Base-by-base conservation (phyloP, 1,140 invertebrate species). In the Pissodes strobi region DNA sequence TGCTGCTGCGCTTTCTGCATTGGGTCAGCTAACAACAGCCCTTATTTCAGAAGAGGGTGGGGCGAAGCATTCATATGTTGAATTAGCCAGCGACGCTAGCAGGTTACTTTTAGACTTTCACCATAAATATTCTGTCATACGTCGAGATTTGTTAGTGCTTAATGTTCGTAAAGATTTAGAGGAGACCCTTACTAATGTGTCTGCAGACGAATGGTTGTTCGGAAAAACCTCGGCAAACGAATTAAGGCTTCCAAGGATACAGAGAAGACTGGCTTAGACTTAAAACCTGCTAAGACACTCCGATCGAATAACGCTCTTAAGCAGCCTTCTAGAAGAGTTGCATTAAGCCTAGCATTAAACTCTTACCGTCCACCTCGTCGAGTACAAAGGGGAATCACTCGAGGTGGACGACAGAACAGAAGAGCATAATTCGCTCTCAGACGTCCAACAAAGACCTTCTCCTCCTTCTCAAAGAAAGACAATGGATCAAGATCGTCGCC, bases 181-280 rank as follows among this genome's bases (percentile, higher is more conserved):
- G 23, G 56, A 56, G 4, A 58, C 56, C 13, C 19, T 58, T 5
- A 52, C 19, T 6, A 21, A 13, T 23, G 23, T 17, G 18, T 23
- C 56, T 15, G 8, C 43, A 10, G 56, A 58, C 21, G 56, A 13
- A 15, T 58, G 56, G 56, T 19, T 58, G 9, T 58, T 55, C 22
- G 56, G 56, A 38, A 58, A 48, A 19, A 52, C 6, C 56, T 55
- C 9, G 38, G 37, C 5, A 27, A 56, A 27, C 25, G 53, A 19
- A 25, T 56, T 5, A 56, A 49, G 23, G 38, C 53, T 6, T 43
- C 53, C 23, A 56, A 22, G 38, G 37, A 56, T 17, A 43, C 23
- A 5, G 53, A 45, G 12, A 45, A 46, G 15, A 10, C 38, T 48
- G 15, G 34, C 10, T 18, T 48, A 17, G 53, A 56, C 18, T 46